Evolutionary conservation across 2,888 invertebrate species (phyloP), one percentile per base, ranked within the genome.

Genomic region (Carterocephalus palaemon): DNA sequence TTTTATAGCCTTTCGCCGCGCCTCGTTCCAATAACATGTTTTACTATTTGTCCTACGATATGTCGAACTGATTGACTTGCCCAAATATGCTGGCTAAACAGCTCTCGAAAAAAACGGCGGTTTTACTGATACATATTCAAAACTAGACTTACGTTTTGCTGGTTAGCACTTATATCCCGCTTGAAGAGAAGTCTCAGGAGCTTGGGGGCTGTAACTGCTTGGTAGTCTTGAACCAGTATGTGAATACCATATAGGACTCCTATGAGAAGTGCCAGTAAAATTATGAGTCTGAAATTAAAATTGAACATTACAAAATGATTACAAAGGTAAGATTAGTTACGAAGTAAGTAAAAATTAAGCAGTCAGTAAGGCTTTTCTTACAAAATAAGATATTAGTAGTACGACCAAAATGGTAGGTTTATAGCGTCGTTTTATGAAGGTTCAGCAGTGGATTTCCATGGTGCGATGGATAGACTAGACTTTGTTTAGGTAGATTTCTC

Each of bases 161-260:
- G 60, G 22, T 64, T 64, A 10, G 68, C 48, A 24, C 45, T 64
- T 0, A 71, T 43, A 40, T 86, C 83, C 48, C 85, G 64, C 51
- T 85, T 86, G 59, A 81, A 79, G 4, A 80, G 58, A 2, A 76
- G 55, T 1, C 79, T 55, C 0, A 85, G 57, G 9, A 72, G 64
- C 0, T 72, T 60, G 0, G 75, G 66, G 0, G 72, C 75, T 1
- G 71, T 71, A 8, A 86, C 51, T 0, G 84, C 77, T 42, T 85
- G 85, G 54, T 81, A 86, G 42, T 85, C 85, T 50, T 79, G 67
- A 0, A 80, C 83, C 3, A 86, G 69, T 0, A 84, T 56, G 48
- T 85, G 85, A 0, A 86, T 58, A 24, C 75, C 70, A 48, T 82
- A 85, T 19, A 86, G 59, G 3, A 83, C 82, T 29, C 84, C 85